Conservation (phyloP, 2,888 invertebrate genomes). For the Eurytoma adleriae region DNA sequence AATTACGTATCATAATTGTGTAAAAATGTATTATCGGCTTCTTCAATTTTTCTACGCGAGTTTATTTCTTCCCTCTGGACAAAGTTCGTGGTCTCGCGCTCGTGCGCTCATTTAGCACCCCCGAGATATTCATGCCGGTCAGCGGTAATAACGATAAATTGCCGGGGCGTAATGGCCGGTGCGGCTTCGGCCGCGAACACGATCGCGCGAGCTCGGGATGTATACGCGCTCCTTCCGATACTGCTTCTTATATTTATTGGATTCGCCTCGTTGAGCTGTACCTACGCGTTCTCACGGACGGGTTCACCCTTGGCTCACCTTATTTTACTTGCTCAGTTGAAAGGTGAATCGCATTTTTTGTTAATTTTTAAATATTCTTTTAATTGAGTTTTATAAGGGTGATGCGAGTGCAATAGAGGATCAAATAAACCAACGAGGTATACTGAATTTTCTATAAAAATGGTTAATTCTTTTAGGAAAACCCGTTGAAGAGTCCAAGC, state of each 20-base stretch:
- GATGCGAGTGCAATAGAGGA: background rate
- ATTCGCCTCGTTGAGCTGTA: constrained; percentile 48
- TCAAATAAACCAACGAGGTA: too few relatives aligned
- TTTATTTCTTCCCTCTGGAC: background rate
- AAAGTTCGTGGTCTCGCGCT: background rate
- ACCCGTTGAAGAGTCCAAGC: too few relatives aligned
- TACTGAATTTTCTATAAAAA: too few relatives aligned
- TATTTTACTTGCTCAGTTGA: constrained; percentile 3
- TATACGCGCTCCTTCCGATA: constrained; percentile 43
- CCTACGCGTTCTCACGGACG: constrained; percentile 58
- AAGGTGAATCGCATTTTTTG: background rate
- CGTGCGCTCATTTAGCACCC: constrained; percentile 50
- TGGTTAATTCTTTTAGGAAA: too few relatives aligned
- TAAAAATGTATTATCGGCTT: too few relatives aligned
- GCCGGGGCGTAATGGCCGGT: constrained; percentile 65
- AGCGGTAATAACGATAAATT: constrained; percentile 71
- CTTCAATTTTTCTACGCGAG: too few relatives aligned
- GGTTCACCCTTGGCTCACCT: constrained; percentile 1
- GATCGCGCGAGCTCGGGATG: constrained; percentile 41
- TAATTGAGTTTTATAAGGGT: background rate
- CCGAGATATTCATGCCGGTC: constrained; percentile 70
- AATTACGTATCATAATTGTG: too few relatives aligned
- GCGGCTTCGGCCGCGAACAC: constrained; percentile 56
- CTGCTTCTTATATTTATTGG: constrained; percentile 52
- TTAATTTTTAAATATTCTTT: background rate